These are phyloP conservation scores for Apodemia mormo DNA, from an alignment of 2,888 invertebrate species.

Conservation along the genomic window DNA sequence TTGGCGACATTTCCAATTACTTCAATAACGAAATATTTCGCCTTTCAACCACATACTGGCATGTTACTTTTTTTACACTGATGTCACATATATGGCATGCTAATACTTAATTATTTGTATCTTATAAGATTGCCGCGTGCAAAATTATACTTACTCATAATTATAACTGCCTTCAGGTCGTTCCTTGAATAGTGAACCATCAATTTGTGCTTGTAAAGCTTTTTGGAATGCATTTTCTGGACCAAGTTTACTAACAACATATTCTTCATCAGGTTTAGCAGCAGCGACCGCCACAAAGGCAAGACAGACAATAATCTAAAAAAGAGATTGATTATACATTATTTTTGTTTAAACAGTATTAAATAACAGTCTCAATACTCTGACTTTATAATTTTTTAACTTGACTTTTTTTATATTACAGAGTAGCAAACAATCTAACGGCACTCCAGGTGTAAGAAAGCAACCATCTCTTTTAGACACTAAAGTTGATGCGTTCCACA, in stretches of 20 bases:
- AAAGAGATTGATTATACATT: neutral
- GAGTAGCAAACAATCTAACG: too few species aligned
- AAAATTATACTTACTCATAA: constrained; percentile 47
- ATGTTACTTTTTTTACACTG: too few species aligned
- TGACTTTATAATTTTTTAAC: too few species aligned
- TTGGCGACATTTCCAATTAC: too few species aligned
- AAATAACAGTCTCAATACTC: neutral
- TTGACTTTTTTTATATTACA: too few species aligned
- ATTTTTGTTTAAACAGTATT: neutral
- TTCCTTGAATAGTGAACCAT: constrained; percentile 45
- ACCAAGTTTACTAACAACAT: neutral
- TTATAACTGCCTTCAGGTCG: constrained; percentile 56
- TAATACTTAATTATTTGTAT: neutral
- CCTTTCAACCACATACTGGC: too few species aligned
- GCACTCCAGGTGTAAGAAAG: too few species aligned
- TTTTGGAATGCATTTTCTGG: neutral
- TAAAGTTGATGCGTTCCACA: too few species aligned
- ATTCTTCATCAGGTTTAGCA: constrained; percentile 47
- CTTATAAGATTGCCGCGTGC: neutral
- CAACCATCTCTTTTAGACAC: too few species aligned
- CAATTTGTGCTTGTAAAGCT: too few species aligned
- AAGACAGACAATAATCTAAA: constrained; percentile 36
- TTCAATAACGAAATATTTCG: too few species aligned
- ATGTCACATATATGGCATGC: too few species aligned
- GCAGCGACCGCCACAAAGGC: constrained; percentile 58